Evolutionary conservation across 2,888 invertebrate genomes (phyloP), one percentile per base, ranked within the genome.

Genomic region (Drosophila mimica): DNA sequence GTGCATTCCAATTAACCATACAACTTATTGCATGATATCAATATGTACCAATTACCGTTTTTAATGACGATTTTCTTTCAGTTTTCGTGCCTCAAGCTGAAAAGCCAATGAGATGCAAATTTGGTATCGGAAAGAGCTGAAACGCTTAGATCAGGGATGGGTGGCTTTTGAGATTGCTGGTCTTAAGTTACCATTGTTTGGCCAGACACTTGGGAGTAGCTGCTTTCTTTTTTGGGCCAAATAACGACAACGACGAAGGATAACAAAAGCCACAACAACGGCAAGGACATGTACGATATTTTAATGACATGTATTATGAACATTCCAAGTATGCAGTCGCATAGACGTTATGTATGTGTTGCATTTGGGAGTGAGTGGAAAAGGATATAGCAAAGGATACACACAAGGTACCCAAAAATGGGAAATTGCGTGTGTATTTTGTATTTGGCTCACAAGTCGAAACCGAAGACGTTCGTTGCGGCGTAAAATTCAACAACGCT

Each of bases 401-500:
- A 52, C 60, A 53, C 49, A 59, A 61, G 25, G 48, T 34, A 51
- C 6, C 25, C 4, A 61, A 25, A 17, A 49, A n/a, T 38, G 62
- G 33, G 61, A 15, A 57, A 67, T 62, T 83, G 89, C 83, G 76
- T 79, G 77, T 51, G 70, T 78, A 75, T 75, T 87, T 73, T 81
- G 84, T 78, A 89, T 89, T 86, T 89, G 89, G 79, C 89, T 87
- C 85, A 89, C 89, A 87, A 89, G 74, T 87, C 74, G 76, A 71
- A 86, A 75, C 74, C 68, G 70, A 74, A 83, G 83, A 78, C 81
- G 64, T 70, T 86, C 78, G 88, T 73, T 84, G 84, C 89, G 87
- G 85, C 85, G 79, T 81, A 76, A 79, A 89, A 83, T 83, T 81
- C 82, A 73, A 83, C 84, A 86, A 83, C 79, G 84, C 64, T 60